Evolutionary conservation across 2,888 invertebrate species (phyloP), one percentile per base, ranked within the genome.

Genomic region (Thymelicus sylvestris): DNA sequence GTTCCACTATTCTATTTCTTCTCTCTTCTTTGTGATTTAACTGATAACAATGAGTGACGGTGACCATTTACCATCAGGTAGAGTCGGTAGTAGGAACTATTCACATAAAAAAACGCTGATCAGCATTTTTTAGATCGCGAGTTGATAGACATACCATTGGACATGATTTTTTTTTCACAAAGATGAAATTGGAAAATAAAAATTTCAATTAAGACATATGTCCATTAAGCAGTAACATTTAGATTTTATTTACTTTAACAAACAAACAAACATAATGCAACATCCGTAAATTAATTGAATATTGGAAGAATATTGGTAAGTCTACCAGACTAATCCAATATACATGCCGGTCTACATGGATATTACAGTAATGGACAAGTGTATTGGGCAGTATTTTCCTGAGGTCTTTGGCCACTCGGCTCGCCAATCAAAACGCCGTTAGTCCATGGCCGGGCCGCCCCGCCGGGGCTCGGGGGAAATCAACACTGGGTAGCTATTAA

Each of bases 301-400:
- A 8, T 60, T 47, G 41, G 10, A 13, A 10, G 24, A 50, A 50
- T n/a, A 63, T 19, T 39, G 15, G 41, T n/a, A 13, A 8, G 61
- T 61, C 50, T 67, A 7, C 19, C 19, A 67, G 67, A 67, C 67
- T 67, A 52, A 61, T 19, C 39, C n/a, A 60, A 15, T 12, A 60
- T n/a, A 31, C 31, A 31, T 31, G 31, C 31, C 31, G 31, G 19
- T 1, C 13, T 47, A 12, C 38, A 57, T 66, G 31, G 47, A 47
- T 15, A n/a, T 7, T 60, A 12, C 19, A 19, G 6, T 64, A 55
- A 66, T 19, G 44, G 38, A 60, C 38, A 60, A 31, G 15, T 12
- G 48, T 68, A 57, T 47, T 57, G 50, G 41, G 12, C 39, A 48
- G 44, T 44, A 62, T 12, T 41, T 67, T 38, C n/a, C 52, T 44